Evolutionary conservation across 2,888 invertebrate species (phyloP), one percentile per base, ranked within the genome.

Genomic region (Lymantria monacha): DNA sequence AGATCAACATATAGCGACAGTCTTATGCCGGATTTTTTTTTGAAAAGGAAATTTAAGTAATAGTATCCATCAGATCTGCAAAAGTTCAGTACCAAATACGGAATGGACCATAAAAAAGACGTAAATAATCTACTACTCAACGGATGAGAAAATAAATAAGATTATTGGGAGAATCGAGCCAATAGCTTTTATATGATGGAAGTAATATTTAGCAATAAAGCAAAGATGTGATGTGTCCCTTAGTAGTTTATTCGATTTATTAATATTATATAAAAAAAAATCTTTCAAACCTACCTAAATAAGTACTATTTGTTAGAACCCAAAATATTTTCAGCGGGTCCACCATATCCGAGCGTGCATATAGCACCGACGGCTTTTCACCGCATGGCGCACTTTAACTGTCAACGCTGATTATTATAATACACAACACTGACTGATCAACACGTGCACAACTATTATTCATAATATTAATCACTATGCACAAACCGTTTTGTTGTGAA

Each of bases 221-320:
- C 56, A 37, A 57, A 59, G 44, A 47, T 53, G 36, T 46, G 46
- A 49, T 59, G 43, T 48, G 42, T 38, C 37, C 7, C 37, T 52
- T 49, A 12, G 31, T 46, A 37, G 44, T 51, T 58, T 57, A 55
- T 57, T 46, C 43, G 11, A 31, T 51, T 5, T 3, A 11, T 44
- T 38, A 0, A 33, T 10, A 36, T 15, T 10, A 12, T 14, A 30
- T 36, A 47, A 53, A 49, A 9, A 38, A 38, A 33, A 7, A 7
- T 7, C 30, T 30, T 30, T 33, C 81, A 77, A 93, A 96, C 95
- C 95, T 93, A 96, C 95, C 95, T 83, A 95, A 86, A 81, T 95
- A 95, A 77, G 95, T 95, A 92, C 95, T 95, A 93, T 95, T 95
- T 91, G 95, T 95, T 80, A 95, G 93, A 91, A 95, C 95, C 95